Percentiles rank a stretch among this genome's conserved stretches.
Conservation (phyloP, 2,797 vertebrate genomes). For the Typhlichthys subterraneus region DNA sequence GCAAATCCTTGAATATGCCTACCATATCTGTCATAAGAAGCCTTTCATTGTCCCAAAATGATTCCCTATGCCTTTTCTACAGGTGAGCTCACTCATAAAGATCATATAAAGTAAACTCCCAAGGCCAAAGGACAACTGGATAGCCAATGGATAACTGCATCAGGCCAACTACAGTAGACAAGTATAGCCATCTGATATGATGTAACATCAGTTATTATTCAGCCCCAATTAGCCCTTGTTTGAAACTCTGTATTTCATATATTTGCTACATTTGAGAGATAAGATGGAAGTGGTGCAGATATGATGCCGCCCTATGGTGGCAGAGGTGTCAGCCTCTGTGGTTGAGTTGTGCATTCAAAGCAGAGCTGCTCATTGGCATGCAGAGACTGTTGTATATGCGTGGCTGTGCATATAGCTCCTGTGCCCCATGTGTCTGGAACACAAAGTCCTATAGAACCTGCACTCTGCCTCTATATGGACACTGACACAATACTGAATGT, state of each 20-base stretch:
- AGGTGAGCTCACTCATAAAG: constrained; percentile 1
- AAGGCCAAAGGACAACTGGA: not conserved
- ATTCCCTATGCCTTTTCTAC: not conserved
- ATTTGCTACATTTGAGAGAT: constrained; percentile 40
- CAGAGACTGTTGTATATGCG: constrained; percentile 47
- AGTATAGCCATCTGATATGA: too few relatives aligned
- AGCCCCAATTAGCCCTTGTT: not conserved
- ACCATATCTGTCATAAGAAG: not conserved
- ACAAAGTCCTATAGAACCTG: constrained; percentile 65
- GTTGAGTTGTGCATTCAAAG: constrained; percentile 35
- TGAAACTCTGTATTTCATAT: constrained; percentile 49
- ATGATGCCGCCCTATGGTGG: constrained; percentile 33
- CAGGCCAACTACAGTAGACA: constrained; percentile 2
- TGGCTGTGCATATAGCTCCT: constrained; percentile 53
- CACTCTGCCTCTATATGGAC: constrained; percentile 34
- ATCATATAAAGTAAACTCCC: not conserved
- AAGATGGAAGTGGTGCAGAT: constrained; percentile 26
- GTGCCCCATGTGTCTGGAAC: constrained; percentile 39
- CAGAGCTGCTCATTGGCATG: constrained; percentile 67
- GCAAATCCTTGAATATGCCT: constrained; percentile 1
- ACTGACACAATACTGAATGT: constrained; percentile 19
- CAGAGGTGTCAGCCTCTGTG: constrained; percentile 30
- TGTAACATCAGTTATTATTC: too few relatives aligned
- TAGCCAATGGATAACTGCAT: not conserved
- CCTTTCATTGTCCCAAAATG: constrained; percentile 4